phyloP scores from a whole-genome alignment of 2,113 vertebrate genomes.

The Mirza zaza region DNA sequence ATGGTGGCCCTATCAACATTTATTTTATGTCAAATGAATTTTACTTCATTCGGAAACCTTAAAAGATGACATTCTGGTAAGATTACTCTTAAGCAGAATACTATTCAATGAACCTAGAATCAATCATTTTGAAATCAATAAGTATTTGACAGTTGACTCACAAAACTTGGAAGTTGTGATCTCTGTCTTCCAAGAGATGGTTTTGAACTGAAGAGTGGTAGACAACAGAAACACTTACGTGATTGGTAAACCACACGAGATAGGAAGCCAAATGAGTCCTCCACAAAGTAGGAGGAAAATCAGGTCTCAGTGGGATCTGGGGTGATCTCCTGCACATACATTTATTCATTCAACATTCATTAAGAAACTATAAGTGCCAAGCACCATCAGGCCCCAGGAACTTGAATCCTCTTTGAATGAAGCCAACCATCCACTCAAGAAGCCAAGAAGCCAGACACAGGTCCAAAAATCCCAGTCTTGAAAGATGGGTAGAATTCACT shows the following conservation, averaged over 20 bases:
- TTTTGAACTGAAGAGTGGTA: background rate
- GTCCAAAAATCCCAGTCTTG: background rate
- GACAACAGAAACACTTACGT: background rate
- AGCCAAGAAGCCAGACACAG: background rate
- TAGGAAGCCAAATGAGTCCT: background rate
- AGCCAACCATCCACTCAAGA: background rate
- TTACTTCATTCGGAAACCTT: background rate
- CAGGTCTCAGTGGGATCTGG: background rate
- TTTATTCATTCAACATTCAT: background rate
- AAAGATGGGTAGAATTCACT: background rate
- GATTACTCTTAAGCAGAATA: background rate
- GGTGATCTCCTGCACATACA: background rate
- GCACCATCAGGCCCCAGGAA: background rate
- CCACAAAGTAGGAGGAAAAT: background rate
- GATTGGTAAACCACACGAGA: background rate
- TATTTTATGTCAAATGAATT: conserved; percentile 1
- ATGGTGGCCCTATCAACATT: background rate
- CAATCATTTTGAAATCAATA: background rate
- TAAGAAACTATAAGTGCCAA: background rate
- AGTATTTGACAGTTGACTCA: background rate
- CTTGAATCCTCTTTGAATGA: background rate
- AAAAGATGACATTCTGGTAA: background rate
- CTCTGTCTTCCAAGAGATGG: background rate
- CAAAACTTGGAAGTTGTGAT: background rate
- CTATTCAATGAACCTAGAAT: background rate